Evolutionary conservation across 2,797 vertebrate species (phyloP).

Genomic region (Neosilurus hyrtlii): DNA sequence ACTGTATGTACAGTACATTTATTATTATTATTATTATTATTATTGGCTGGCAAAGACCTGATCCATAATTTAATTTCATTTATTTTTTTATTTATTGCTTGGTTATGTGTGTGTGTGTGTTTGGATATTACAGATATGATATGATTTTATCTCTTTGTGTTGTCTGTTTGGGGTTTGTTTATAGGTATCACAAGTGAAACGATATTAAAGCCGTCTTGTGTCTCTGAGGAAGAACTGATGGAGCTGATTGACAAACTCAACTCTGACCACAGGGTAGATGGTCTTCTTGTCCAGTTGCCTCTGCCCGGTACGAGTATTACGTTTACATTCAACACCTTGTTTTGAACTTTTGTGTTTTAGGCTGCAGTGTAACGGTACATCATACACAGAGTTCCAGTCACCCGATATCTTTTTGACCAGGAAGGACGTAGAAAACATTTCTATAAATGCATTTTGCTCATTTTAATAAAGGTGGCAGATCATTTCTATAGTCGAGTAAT

Average conservation of each 20-base stretch:
- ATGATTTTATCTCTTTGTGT: neutral
- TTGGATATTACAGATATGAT: neutral
- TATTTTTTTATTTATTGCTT: too few relatives aligned
- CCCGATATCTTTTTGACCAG: too few relatives aligned
- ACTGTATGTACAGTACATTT: too few relatives aligned
- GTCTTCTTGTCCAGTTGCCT: slow-evolving; percentile 92
- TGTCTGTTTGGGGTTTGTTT: slow-evolving; percentile 9
- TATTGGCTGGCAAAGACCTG: too few relatives aligned
- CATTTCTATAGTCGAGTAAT: neutral
- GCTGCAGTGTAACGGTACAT: neutral
- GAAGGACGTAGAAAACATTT: neutral
- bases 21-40: too few relatives aligned
- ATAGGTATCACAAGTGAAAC: slow-evolving; percentile 94
- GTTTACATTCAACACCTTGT: too few relatives aligned
- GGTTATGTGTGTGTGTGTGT: neutral
- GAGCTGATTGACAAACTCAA: slow-evolving; percentile 88
- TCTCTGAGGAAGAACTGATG: slow-evolving; percentile 87
- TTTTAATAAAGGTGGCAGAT: neutral
- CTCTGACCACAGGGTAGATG: slow-evolving; percentile 82
- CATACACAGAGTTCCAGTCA: neutral
- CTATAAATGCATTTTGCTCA: neutral
- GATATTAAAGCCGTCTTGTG: slow-evolving; percentile 81
- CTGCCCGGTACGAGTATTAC: slow-evolving; percentile 77
- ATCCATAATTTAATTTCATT: too few relatives aligned
- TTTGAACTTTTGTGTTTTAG: neutral